These are phyloP conservation scores for Aldabrachelys gigantea DNA, from an alignment of 2,113 vertebrate species.

Conservation along the genomic window DNA sequence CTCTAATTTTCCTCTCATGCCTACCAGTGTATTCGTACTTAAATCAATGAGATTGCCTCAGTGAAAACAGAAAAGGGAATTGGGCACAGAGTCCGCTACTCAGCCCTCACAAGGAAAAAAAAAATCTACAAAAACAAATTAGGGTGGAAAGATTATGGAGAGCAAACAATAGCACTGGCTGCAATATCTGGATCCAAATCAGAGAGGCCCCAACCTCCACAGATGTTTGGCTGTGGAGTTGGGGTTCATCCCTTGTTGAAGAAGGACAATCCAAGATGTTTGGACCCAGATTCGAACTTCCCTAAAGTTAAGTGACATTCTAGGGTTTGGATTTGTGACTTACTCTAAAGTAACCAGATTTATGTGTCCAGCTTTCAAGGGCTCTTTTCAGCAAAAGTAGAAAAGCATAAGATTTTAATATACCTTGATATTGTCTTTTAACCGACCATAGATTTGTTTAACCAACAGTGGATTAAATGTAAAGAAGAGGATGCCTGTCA, in stretches of 20 bases:
- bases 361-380: neutral
- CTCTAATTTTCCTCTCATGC: neutral
- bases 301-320: neutral
- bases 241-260: neutral
- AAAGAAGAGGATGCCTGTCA: neutral
- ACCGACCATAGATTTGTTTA: neutral
- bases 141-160: conserved; percentile 33
- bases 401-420: neutral
- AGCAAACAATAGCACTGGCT: neutral
- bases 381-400: neutral
- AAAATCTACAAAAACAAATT: conserved; percentile 27
- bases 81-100: neutral
- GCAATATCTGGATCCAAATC: neutral
- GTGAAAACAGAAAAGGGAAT: neutral
- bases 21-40: conserved; percentile 30
- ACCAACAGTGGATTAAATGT: neutral
- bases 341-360: neutral
- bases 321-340: neutral
- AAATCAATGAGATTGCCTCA: conserved; percentile 31
- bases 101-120: conserved; percentile 10
- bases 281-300: neutral
- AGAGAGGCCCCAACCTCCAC: neutral
- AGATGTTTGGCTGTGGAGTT: too few relatives aligned
- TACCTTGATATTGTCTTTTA: neutral
- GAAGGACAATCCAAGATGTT: neutral